Evolutionary conservation across 23 tunicate genomes (phyloP).

Genomic region (Trididemnum nubilum): DNA sequence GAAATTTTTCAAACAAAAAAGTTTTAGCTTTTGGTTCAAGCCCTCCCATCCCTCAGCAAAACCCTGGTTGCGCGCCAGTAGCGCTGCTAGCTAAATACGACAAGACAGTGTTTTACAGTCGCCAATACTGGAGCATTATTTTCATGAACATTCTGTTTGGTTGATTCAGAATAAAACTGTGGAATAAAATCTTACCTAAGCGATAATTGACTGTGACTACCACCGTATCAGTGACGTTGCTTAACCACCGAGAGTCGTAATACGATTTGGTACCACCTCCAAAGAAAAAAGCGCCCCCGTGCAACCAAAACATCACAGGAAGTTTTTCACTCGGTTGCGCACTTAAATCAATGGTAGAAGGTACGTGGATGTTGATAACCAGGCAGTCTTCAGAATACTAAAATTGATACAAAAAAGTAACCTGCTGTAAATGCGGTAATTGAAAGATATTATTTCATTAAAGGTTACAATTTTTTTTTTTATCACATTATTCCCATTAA

Average conservation of each 20-base stretch:
- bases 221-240: constrained; percentile 72
- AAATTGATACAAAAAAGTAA: background rate
- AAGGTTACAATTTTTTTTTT: no score
- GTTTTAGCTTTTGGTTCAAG: no score
- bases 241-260: constrained; percentile 56
- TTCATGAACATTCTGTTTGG: background rate
- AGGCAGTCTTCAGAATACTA: constrained; percentile 80
- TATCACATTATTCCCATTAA: no score
- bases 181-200: constrained; percentile 40
- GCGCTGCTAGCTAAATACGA: no score
- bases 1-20: no score
- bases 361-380: constrained; percentile 66
- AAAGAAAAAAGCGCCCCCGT: constrained; percentile 67
- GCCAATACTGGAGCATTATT: no score
- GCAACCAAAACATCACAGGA: constrained; percentile 86
- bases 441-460: no score
- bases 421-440: no score
- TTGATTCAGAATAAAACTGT: background rate
- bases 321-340: constrained; percentile 17
- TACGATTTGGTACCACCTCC: constrained; percentile 48
- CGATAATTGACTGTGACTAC: constrained; percentile 77
- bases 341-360: constrained; percentile 48
- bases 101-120: no score
- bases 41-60: no score
- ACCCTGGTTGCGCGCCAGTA: no score